These are phyloP conservation scores for Amazona vittata DNA, from an alignment of 2,113 vertebrate genomes.

Conservation along the genomic window DNA sequence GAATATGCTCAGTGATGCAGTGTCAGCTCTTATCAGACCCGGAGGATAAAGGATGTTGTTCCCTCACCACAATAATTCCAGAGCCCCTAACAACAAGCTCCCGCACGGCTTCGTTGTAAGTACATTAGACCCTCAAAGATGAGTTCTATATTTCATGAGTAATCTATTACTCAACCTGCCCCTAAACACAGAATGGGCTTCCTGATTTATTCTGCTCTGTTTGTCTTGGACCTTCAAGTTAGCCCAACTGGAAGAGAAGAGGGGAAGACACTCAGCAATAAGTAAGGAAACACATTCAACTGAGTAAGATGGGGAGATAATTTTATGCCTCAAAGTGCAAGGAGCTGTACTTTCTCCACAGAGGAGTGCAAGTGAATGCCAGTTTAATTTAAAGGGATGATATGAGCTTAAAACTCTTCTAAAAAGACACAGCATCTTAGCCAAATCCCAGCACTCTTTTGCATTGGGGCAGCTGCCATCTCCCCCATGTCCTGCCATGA, in stretches of 20 bases:
- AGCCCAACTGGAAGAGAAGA: background rate
- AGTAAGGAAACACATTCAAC: rapidly evolving
- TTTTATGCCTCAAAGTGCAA: background rate
- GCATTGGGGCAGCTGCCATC: background rate
- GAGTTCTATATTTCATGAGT: slow-evolving; percentile 20
- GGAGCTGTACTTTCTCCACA: rapidly evolving
- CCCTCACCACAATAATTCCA: background rate
- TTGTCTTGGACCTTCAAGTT: background rate
- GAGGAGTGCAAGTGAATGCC: background rate
- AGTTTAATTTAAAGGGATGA: background rate
- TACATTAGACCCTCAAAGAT: background rate
- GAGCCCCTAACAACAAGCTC: background rate
- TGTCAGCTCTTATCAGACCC: background rate
- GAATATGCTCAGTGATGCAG: background rate
- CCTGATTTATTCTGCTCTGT: slow-evolving; percentile 46
- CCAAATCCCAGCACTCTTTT: background rate
- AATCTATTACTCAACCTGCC: slow-evolving; percentile 42
- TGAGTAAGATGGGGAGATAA: rapidly evolving
- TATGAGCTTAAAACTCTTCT: background rate
- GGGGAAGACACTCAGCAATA: background rate
- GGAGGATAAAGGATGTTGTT: background rate
- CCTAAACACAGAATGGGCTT: background rate
- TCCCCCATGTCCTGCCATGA: background rate
- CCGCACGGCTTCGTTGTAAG: background rate
- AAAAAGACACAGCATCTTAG: background rate